phyloP scores from a whole-genome alignment of 2,113 vertebrate genomes.

The western clawed frog (Xenopus tropicalis) region UCB_Xtro_10.0 CM004449.2:50349001-50349500 shows the following conservation, averaged over 20 bases:
- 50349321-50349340: constrained; percentile 12
- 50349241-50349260: background rate
- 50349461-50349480: background rate
- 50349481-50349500: constrained; percentile 5
- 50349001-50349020: too few relatives aligned
- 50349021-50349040: too few relatives aligned
- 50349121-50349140: too few relatives aligned
- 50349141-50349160: background rate
- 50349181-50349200: background rate
- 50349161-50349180: constrained; percentile 12
- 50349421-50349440: constrained; percentile 1
- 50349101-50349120: too few relatives aligned
- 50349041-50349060: too few relatives aligned
- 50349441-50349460: constrained; percentile 2
- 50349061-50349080: too few relatives aligned
- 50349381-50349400: constrained; percentile 13
- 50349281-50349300: constrained; percentile 18
- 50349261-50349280: constrained; percentile 17
- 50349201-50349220: background rate
- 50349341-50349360: constrained; percentile 26
- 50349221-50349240: constrained; percentile 3
- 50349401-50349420: constrained; percentile 14
- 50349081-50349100: too few relatives aligned
- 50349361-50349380: constrained; percentile 21
- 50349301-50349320: constrained; percentile 4